phyloP scores from a whole-genome alignment of 2,797 vertebrate species.

The Lophura swinhoii region DNA sequence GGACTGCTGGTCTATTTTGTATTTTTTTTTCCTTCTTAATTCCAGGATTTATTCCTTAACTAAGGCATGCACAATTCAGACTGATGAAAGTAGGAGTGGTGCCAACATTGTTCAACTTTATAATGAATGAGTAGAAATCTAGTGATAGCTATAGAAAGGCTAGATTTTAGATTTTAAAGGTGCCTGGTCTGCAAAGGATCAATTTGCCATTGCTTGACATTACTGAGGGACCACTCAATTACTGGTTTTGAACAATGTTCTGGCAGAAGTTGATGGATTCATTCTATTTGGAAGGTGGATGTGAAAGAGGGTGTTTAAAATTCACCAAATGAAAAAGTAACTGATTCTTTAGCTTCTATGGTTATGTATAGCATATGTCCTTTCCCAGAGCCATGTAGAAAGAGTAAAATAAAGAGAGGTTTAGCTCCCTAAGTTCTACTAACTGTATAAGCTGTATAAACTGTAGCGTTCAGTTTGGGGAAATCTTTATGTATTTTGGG shows the following conservation, averaged over 20 bases:
- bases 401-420: background rate
- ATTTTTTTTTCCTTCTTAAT: background rate
- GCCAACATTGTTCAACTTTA: background rate
- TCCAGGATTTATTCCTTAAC: background rate
- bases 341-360: background rate
- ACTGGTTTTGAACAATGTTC: background rate
- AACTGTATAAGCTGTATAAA: background rate
- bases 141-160: background rate
- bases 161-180: background rate
- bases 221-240: background rate
- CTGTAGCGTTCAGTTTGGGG: background rate
- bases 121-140: background rate
- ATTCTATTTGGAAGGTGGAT: background rate
- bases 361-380: background rate
- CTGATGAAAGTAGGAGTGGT: background rate
- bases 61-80: background rate
- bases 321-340: background rate
- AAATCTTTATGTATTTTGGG: background rate
- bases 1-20: background rate
- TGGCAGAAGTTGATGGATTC: background rate
- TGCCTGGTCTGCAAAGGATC: background rate
- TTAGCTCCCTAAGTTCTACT: background rate
- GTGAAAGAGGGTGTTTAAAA: background rate
- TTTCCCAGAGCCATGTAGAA: background rate
- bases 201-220: background rate